Evolutionary conservation across 2,113 vertebrate species (phyloP).

Genomic region (Blennius ocellaris): DNA sequence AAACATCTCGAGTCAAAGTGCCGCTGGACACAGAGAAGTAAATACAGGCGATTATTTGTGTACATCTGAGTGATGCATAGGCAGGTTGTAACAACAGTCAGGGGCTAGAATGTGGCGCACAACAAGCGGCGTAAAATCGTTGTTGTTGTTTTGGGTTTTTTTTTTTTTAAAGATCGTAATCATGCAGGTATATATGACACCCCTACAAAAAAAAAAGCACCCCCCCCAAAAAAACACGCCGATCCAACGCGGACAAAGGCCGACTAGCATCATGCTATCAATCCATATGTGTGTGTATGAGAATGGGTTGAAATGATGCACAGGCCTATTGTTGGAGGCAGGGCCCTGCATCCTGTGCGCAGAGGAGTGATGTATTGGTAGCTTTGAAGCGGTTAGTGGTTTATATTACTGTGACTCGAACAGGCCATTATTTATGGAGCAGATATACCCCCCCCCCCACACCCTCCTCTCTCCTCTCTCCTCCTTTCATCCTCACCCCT

Average conservation of each 20-base stretch:
- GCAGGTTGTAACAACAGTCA: constrained; percentile 18
- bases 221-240: constrained; percentile 22
- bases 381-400: constrained; percentile 22
- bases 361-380: constrained; percentile 49
- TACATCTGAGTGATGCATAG: constrained; percentile 51
- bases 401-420: constrained; percentile 32
- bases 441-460: constrained; percentile 17
- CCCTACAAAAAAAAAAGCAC: too few species aligned
- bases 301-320: constrained; percentile 55
- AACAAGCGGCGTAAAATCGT: constrained; percentile 13
- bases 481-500: constrained; percentile 16
- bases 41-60: constrained; percentile 40
- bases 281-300: constrained; percentile 51
- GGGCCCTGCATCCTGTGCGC: constrained; percentile 70
- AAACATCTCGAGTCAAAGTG: constrained; percentile 23
- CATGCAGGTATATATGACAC: constrained; percentile 4
- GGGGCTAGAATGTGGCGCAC: constrained; percentile 57
- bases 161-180: constrained; percentile 13
- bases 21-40: constrained; percentile 3
- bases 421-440: constrained; percentile 54
- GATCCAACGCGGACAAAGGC: constrained; percentile 70
- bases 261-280: constrained; percentile 73
- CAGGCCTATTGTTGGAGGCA: constrained; percentile 71
- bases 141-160: not conserved
- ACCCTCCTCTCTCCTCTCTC: not conserved